These are phyloP conservation scores for Trichonephila inaurata DNA, from an alignment of 1,140 invertebrate genomes.

Conservation along the genomic window DNA sequence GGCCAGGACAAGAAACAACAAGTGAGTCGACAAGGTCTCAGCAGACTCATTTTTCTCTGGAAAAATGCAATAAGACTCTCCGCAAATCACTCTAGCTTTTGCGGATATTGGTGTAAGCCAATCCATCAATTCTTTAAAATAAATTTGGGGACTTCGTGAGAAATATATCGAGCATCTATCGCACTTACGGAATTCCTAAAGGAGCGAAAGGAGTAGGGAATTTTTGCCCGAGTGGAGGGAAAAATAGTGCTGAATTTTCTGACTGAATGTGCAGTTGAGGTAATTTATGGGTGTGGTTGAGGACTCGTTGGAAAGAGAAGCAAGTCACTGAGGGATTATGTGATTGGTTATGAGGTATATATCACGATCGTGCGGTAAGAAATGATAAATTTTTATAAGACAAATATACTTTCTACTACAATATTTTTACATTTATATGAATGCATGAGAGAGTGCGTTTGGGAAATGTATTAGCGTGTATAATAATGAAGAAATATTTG, in stretches of 20 bases:
- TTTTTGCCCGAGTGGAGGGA: background rate
- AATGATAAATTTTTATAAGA: no score
- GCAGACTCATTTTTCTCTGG: background rate
- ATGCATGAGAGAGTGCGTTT: no score
- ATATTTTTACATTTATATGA: no score
- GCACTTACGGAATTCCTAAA: constrained; percentile 9
- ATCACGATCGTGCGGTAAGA: no score
- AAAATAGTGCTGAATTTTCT: constrained; percentile 2
- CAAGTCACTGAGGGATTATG: background rate
- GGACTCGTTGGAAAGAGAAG: background rate
- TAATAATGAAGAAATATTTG: no score
- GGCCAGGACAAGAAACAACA: background rate
- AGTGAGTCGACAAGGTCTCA: background rate
- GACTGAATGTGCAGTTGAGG: constrained; percentile 27
- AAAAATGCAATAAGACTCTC: constrained; percentile 19
- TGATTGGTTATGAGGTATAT: no score
- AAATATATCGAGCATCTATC: constrained; percentile 23
- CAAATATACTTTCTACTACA: no score
- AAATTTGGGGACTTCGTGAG: constrained; percentile 5
- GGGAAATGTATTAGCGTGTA: no score
- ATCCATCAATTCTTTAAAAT: constrained; percentile 30
- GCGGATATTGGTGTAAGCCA: constrained; percentile 46
- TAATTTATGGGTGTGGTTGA: constrained; percentile 27
- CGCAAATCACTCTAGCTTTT: constrained; percentile 24
- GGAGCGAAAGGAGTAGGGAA: constrained; percentile 4